Percentiles rank a stretch among this genome's conserved stretches.
Conservation (phyloP, 2,797 vertebrate genomes). For the Molossus alvarezi region DNA sequence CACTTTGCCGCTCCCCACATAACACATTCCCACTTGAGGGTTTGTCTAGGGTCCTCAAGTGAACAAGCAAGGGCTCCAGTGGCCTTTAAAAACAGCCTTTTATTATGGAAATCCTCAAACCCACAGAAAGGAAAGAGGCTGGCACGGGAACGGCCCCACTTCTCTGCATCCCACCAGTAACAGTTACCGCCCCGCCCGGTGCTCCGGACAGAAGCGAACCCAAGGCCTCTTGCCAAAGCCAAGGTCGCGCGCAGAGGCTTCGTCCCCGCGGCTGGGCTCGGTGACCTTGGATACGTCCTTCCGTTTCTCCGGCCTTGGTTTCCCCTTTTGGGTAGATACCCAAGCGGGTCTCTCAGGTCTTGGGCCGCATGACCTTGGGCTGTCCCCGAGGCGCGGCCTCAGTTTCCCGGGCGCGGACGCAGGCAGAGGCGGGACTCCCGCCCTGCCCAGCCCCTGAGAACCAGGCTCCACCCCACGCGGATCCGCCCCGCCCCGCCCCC, state of each 20-base stretch:
- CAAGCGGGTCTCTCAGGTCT: no score
- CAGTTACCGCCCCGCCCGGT: not conserved
- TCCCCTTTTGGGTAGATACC: not conserved
- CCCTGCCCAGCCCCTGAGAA: slow-evolving; percentile 61
- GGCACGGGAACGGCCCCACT: not conserved
- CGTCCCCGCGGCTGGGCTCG: not conserved
- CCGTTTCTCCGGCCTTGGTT: slow-evolving; percentile 60
- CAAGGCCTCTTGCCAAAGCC: not conserved
- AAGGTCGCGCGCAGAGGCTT: not conserved
- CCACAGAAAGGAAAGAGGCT: not conserved
- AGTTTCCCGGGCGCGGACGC: not conserved
- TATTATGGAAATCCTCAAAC: slow-evolving; percentile 20
- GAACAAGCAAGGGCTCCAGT: not conserved
- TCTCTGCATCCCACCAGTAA: not conserved
- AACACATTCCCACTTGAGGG: not conserved
- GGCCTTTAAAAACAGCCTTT: slow-evolving; percentile 7
- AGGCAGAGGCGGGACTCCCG: slow-evolving; percentile 18
- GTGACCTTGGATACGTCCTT: slow-evolving; percentile 81
- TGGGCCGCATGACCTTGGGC: slow-evolving; percentile 31
- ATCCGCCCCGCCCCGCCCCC: slow-evolving; percentile 66
- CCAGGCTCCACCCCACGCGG: slow-evolving; percentile 73
- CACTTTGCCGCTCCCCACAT: not conserved
- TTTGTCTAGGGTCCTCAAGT: not conserved
- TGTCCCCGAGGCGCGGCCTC: not conserved
- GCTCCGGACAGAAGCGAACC: not conserved